Evolutionary conservation across 2,888 invertebrate genomes (phyloP).

Genomic region (Zaprionus lineosus): DNA sequence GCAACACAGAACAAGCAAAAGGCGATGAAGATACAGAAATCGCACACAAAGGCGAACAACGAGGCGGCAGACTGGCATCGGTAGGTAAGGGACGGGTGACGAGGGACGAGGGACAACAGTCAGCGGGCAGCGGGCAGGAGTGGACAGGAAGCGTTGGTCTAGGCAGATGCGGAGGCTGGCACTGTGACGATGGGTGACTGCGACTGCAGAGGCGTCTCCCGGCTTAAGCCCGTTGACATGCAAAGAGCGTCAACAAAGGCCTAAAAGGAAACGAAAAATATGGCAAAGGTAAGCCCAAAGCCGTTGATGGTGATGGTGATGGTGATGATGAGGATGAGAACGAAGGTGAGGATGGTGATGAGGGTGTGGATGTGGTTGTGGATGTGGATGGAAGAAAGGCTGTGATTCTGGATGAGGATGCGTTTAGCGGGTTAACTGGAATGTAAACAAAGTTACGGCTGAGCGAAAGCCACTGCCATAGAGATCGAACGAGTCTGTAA

Average conservation of each 20-base stretch:
- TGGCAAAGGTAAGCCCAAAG: conserved; percentile 34
- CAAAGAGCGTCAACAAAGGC: conserved; percentile 63
- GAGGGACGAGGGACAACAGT: conserved; percentile 24
- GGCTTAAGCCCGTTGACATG: conserved; percentile 67
- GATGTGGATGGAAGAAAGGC: neutral
- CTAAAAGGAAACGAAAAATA: conserved; percentile 38
- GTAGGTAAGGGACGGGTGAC: too few species aligned
- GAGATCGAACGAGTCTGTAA: conserved; percentile 61
- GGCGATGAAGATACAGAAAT: conserved; percentile 57
- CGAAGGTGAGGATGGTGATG: conserved; percentile 1
- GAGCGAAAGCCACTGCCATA: conserved; percentile 55
- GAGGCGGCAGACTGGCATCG: conserved; percentile 50
- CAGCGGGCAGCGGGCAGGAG: conserved; percentile 24
- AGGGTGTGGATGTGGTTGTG: neutral
- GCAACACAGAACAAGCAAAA: conserved; percentile 42
- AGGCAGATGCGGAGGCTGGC: conserved; percentile 48
- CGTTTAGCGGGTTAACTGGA: conserved; percentile 51
- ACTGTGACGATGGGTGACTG: conserved; percentile 9
- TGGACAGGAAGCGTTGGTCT: conserved; percentile 56
- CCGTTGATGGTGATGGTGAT: conserved; percentile 3
- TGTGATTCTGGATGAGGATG: conserved; percentile 1
- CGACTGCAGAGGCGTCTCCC: conserved; percentile 50
- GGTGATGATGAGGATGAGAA: neutral
- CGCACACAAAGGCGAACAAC: conserved; percentile 62
- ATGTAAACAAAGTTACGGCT: conserved; percentile 65